Percentiles rank a stretch among this genome's conserved stretches.
These are phyloP conservation scores for Spermophilus dauricus DNA, from an alignment of 2,113 vertebrate genomes.

Conservation along the genomic window DNA sequence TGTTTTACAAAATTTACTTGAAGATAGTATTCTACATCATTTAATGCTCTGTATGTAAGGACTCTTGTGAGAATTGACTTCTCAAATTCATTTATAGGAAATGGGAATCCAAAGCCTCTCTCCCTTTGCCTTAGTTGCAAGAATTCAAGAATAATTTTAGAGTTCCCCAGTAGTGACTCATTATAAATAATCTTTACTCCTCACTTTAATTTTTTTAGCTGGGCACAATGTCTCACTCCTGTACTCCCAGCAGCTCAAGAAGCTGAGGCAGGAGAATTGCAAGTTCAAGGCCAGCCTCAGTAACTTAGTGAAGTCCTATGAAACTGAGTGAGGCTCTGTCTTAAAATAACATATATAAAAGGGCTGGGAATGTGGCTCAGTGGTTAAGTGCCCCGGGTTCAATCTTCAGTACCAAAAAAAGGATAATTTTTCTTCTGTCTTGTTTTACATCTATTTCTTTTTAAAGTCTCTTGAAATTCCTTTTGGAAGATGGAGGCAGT, in stretches of 20 bases:
- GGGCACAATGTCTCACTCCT: too few relatives aligned
- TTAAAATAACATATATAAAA: too few relatives aligned
- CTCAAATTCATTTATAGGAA: not conserved
- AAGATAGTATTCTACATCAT: not conserved
- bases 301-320: too few relatives aligned
- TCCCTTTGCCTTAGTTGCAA: not conserved
- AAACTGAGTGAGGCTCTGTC: too few relatives aligned
- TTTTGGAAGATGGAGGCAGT: conserved; percentile 43
- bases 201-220: not conserved
- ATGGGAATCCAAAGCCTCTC: not conserved
- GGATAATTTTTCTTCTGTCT: too few relatives aligned
- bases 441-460: not conserved
- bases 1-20: not conserved
- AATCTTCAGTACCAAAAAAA: too few relatives aligned
- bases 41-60: not conserved
- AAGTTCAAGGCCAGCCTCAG: too few relatives aligned
- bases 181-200: conserved; percentile 26
- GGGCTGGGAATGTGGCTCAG: too few relatives aligned
- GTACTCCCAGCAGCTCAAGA: too few relatives aligned
- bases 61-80: not conserved
- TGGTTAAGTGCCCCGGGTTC: too few relatives aligned
- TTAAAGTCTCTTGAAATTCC: conserved; percentile 33
- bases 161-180: not conserved
- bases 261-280: too few relatives aligned
- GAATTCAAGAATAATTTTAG: conserved; percentile 31